Evolutionary conservation across 2,797 vertebrate genomes (phyloP).

Genomic region (Streptopelia turtur): DNA sequence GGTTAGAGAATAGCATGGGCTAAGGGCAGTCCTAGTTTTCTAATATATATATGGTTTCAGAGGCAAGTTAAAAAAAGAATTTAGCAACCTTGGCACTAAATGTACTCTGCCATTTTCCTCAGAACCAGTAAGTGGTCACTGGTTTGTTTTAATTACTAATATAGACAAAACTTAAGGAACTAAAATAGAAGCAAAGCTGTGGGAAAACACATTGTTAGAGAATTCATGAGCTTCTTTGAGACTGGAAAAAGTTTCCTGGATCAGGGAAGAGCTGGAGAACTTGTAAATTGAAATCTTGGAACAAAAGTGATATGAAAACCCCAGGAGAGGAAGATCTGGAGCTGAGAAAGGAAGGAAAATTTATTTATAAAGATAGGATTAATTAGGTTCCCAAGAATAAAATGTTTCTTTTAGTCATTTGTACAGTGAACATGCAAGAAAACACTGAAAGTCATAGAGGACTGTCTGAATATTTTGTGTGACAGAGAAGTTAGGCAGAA

Average conservation of each 20-base stretch:
- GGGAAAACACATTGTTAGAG: not conserved
- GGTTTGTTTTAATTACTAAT: not conserved
- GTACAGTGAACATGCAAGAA: not conserved
- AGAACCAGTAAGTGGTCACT: not conserved
- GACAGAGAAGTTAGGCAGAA: not conserved
- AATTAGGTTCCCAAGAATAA: conserved; percentile 12
- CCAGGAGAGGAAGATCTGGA: not conserved
- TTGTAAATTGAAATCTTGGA: conserved; percentile 4
- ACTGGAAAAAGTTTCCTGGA: not conserved
- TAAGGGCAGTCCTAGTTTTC: not conserved
- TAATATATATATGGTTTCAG: not conserved
- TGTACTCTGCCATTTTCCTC: not conserved
- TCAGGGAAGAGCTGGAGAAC: not conserved
- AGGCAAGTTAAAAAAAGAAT: not conserved
- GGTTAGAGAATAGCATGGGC: not conserved
- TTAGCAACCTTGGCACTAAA: not conserved
- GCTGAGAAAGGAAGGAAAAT: conserved; percentile 24
- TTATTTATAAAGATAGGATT: conserved; percentile 16
- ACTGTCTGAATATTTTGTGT: not conserved
- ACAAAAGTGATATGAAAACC: not conserved
- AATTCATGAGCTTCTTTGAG: not conserved
- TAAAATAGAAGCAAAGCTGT: not conserved
- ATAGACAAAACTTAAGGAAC: not conserved
- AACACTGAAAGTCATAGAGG: not conserved
- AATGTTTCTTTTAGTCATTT: not conserved